Evolutionary conservation across 2,888 invertebrate genomes (phyloP).

Genomic region (Tenthredo scrophulariae): DNA sequence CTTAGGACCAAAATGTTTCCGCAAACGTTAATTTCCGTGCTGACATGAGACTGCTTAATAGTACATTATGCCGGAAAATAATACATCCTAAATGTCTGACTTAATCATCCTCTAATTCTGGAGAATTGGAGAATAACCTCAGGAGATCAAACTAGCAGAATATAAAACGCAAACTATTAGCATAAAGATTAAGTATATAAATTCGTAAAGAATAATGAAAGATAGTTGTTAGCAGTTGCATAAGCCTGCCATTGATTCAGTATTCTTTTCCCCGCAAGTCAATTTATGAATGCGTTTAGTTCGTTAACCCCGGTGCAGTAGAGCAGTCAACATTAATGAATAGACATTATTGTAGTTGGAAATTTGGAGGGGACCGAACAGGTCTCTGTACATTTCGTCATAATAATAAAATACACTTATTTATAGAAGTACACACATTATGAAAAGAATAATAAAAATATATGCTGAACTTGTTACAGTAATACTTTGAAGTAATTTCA

Average conservation of each 20-base stretch:
- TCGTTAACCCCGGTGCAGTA: conserved; percentile 32
- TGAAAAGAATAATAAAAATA: neutral
- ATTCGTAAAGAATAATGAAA: neutral
- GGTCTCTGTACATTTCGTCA: neutral
- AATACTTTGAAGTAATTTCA: neutral
- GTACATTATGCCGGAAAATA: neutral
- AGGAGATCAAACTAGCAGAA: neutral
- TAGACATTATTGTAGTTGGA: conserved; percentile 38
- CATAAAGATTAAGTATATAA: conserved; percentile 4
- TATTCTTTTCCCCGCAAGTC: conserved; percentile 1
- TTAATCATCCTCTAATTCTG: neutral
- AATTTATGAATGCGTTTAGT: conserved; percentile 21
- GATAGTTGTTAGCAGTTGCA: neutral
- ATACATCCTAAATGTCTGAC: neutral
- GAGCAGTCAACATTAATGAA: conserved; percentile 25
- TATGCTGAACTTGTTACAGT: neutral
- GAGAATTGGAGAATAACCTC: neutral
- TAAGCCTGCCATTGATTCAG: conserved; percentile 20
- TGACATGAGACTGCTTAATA: neutral
- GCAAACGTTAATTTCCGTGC: neutral
- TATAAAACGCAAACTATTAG: conserved; percentile 1
- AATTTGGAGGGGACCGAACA: conserved; percentile 11
- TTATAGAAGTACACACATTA: neutral
- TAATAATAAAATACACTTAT: neutral
- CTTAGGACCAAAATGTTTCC: neutral